These are phyloP conservation scores for Allygus modestus DNA, from an alignment of 2,888 invertebrate species.

Conservation along the genomic window DNA sequence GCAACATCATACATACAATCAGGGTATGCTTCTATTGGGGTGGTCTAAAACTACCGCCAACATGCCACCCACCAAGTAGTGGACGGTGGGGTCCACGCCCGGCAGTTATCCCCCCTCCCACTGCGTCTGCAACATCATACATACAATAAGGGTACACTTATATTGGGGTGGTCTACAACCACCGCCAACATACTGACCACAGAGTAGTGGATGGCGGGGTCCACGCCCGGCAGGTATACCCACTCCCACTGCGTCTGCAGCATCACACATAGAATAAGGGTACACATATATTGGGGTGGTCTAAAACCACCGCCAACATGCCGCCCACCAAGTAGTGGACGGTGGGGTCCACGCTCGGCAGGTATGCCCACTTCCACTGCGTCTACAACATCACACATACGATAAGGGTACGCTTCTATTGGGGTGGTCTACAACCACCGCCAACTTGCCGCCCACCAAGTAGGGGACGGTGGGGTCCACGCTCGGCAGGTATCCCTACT, in stretches of 20 bases:
- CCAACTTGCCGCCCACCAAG: constrained; percentile 70
- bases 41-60: constrained; percentile 71
- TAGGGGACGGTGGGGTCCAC: constrained; percentile 69
- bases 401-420: too few species aligned
- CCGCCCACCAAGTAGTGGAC: constrained; percentile 71
- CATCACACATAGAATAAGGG: neutral
- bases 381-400: constrained; percentile 11
- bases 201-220: constrained; percentile 69
- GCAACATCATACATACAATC: neutral
- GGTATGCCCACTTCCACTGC: constrained; percentile 37
- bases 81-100: constrained; percentile 66
- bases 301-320: constrained; percentile 70
- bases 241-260: constrained; percentile 28
- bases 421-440: constrained; percentile 71
- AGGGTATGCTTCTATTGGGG: too few species aligned
- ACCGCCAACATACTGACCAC: constrained; percentile 70
- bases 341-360: constrained; percentile 61
- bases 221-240: constrained; percentile 52
- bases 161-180: constrained; percentile 70
- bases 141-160: too few species aligned
- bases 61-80: constrained; percentile 70
- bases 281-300: too few species aligned
- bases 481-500: constrained; percentile 49
- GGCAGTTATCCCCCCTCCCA: constrained; percentile 50
- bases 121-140: constrained; percentile 12